These are phyloP conservation scores for Microtus montanus DNA, from an alignment of 2,113 vertebrate species.

Conservation along the genomic window DNA sequence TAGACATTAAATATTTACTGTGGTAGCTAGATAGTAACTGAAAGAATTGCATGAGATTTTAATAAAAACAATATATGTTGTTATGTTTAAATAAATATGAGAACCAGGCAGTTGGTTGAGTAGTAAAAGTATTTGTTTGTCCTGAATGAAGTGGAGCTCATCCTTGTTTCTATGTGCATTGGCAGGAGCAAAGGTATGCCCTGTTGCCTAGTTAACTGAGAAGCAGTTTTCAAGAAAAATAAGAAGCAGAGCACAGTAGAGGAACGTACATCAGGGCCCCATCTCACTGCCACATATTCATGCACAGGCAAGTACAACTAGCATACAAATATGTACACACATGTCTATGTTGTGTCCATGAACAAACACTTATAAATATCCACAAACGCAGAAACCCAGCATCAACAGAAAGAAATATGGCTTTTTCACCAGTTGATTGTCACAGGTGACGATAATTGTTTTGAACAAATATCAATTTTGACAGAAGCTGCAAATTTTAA, in stretches of 20 bases:
- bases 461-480: not conserved
- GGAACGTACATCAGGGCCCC: not conserved
- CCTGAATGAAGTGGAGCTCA: not conserved
- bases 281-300: not conserved
- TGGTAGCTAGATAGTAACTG: not conserved
- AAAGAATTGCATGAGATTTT: not conserved
- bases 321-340: not conserved
- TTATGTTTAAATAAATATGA: not conserved
- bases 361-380: not conserved
- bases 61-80: not conserved
- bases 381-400: not conserved
- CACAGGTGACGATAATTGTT: not conserved
- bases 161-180: not conserved
- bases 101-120: not conserved
- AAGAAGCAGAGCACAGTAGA: not conserved
- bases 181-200: too few relatives aligned
- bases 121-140: not conserved
- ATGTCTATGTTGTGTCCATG: not conserved
- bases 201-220: not conserved
- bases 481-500: not conserved
- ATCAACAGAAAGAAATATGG: not conserved
- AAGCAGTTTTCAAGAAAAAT: not conserved
- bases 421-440: not conserved
- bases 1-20: not conserved
- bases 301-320: not conserved